Conservation (phyloP, 1,140 invertebrate genomes). For the Cheumatopsyche charites region DNA sequence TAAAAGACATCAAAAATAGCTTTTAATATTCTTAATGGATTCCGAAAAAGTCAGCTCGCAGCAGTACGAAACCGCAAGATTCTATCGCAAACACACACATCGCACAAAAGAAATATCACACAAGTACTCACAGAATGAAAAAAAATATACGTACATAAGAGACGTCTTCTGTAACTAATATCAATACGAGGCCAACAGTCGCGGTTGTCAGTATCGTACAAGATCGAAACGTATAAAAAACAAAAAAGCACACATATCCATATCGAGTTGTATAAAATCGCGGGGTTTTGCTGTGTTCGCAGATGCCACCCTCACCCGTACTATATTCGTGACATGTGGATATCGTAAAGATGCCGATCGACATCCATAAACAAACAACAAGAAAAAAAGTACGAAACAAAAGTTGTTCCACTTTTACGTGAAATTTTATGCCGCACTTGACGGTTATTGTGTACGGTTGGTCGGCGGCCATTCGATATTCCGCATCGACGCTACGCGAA, state of each 20-base stretch:
- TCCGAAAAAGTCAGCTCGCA: background rate
- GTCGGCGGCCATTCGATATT: constrained; percentile 1
- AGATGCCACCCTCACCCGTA: background rate
- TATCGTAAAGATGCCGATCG: constrained; percentile 26
- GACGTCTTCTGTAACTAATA: constrained; percentile 11
- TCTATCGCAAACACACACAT: background rate
- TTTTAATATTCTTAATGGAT: constrained; percentile 25
- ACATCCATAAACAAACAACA: constrained; percentile 17
- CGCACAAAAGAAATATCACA: background rate
- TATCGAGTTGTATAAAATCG: too few relatives aligned
- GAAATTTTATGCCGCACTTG: constrained; percentile 18
- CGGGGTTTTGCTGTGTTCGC: background rate
- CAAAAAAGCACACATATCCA: too few relatives aligned
- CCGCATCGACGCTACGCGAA: too few relatives aligned
- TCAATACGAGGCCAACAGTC: background rate
- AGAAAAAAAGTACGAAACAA: constrained; percentile 14
- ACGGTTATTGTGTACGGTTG: constrained; percentile 14
- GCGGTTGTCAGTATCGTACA: too few relatives aligned
- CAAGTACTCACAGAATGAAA: background rate
- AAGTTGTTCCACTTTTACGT: constrained; percentile 19
- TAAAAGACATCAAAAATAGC: background rate
- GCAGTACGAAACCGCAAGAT: background rate
- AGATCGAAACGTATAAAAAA: too few relatives aligned
- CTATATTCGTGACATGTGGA: constrained; percentile 9
- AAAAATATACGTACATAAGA: background rate